These are phyloP conservation scores for Siniperca undulata DNA, from an alignment of 2,797 vertebrate genomes.

Conservation along the genomic window DNA sequence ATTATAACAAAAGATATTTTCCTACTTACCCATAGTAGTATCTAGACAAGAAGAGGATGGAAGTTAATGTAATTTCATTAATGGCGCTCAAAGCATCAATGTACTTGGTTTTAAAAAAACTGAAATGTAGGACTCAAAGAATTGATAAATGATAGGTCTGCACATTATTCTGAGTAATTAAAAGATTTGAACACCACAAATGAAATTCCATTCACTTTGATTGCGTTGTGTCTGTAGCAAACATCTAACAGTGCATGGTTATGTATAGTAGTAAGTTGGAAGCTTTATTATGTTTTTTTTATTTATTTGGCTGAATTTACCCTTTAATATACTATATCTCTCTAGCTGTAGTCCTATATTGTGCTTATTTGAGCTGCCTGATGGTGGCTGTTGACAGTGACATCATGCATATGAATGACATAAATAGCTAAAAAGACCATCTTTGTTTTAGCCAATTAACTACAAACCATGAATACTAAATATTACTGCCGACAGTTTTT, in stretches of 20 bases:
- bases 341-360: neutral
- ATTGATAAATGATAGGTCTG: neutral
- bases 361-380: conserved; percentile 1
- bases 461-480: neutral
- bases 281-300: neutral
- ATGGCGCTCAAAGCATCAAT: neutral
- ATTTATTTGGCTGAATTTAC: neutral
- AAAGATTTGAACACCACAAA: neutral
- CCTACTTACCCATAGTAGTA: neutral
- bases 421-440: neutral
- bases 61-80: neutral
- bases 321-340: neutral
- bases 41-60: neutral
- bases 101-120: neutral
- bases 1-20: neutral
- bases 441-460: neutral
- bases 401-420: neutral
- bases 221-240: neutral
- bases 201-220: neutral
- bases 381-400: neutral
- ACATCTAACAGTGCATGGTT: neutral
- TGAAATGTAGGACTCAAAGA: neutral
- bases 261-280: neutral
- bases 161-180: neutral
- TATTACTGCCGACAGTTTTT: conserved; percentile 1